A percentile compares a stretch with the other conserved stretches of the same genome.
phyloP scores from a whole-genome alignment of 2,797 vertebrate species.

The Mionectes olivaceus region DNA sequence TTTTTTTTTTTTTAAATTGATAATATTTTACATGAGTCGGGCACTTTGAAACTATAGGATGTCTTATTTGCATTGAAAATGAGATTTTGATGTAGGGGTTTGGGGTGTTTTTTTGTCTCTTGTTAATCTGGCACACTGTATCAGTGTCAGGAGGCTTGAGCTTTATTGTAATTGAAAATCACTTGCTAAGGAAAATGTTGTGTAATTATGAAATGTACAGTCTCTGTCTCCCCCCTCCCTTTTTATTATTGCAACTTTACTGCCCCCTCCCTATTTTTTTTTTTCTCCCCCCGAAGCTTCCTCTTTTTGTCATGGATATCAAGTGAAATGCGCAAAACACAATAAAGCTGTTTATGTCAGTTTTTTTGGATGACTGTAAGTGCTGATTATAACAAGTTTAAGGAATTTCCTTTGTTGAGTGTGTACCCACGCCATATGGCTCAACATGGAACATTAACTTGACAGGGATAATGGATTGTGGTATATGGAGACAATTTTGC shows the following conservation, averaged over 20 bases:
- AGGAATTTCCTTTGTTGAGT: conserved; percentile 88
- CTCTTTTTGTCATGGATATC: conserved; percentile 86
- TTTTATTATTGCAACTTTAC: conserved; percentile 55
- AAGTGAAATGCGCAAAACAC: conserved; percentile 85
- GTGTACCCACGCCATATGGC: conserved; percentile 88
- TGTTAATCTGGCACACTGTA: conserved; percentile 23
- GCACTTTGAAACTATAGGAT: conserved; percentile 40
- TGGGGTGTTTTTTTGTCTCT: not conserved
- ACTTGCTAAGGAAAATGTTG: conserved; percentile 73
- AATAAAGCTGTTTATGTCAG: conserved; percentile 88
- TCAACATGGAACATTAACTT: conserved; percentile 90
- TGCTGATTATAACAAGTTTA: conserved; percentile 90
- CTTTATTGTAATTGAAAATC: conserved; percentile 78
- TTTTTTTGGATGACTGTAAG: conserved; percentile 85
- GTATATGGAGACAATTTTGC: conserved; percentile 86
- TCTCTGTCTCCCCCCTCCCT: conserved; percentile 4
- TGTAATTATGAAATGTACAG: conserved; percentile 74
- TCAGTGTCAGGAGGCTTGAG: conserved; percentile 62
- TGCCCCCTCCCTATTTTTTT: conserved; percentile 57
- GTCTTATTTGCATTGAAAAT: conserved; percentile 36
- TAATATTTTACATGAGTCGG: conserved; percentile 31
- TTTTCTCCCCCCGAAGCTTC: conserved; percentile 63
- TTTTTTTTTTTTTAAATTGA: not conserved
- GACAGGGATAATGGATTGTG: conserved; percentile 90
- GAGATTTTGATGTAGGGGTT: not conserved